Evolutionary conservation across 2,113 vertebrate species (phyloP).

Genomic region (Heptranchias perlo): DNA sequence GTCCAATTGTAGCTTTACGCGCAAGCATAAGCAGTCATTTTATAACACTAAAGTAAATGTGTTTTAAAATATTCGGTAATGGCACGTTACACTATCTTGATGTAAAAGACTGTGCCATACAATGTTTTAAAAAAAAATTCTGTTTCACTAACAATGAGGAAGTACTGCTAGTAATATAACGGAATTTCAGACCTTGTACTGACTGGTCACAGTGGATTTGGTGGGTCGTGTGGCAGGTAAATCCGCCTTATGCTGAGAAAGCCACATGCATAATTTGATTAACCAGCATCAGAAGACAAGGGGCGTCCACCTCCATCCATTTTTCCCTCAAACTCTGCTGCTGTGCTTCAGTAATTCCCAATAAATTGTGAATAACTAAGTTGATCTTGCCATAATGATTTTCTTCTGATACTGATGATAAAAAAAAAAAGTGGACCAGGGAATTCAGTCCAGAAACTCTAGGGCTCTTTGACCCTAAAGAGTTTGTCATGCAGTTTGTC

Average conservation of each 20-base stretch:
- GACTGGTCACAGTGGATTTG: background rate
- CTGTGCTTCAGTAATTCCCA: background rate
- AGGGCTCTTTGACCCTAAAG: background rate
- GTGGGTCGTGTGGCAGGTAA: background rate
- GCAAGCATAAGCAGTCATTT: background rate
- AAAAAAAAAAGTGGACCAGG: background rate
- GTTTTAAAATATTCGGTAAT: background rate
- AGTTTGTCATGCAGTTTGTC: background rate
- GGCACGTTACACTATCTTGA: background rate
- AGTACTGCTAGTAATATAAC: background rate
- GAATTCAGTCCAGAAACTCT: background rate
- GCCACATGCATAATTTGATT: background rate
- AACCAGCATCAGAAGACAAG: background rate
- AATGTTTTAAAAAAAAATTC: background rate
- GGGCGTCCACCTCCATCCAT: background rate
- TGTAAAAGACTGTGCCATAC: background rate
- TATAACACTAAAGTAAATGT: background rate
- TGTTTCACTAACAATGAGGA: background rate
- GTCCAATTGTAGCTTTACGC: background rate
- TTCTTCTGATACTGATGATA: background rate
- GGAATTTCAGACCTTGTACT: background rate
- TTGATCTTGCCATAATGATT: background rate
- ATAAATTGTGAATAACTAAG: background rate
- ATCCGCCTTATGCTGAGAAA: background rate
- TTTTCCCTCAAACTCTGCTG: background rate